Base-by-base conservation (phyloP, 2,888 invertebrate species). In the Parnassius orleans region DNA sequence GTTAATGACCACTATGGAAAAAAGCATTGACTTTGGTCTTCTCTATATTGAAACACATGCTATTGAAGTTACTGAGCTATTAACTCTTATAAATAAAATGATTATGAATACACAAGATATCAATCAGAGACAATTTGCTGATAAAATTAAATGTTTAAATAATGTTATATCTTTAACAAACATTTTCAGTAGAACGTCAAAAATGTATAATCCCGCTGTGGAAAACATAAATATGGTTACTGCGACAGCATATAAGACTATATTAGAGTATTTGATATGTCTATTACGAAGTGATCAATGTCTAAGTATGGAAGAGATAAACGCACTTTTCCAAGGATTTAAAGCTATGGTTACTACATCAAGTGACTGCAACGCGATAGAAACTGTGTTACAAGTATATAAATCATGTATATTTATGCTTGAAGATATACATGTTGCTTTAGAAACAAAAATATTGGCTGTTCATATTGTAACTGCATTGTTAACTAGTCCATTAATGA, bases 61-160 rank as follows among this genome's bases (percentile, higher is more conserved):
- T 46, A 72, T 78, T 56, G 73, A 80, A 64, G 60, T 75, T 10
- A 62, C 68, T 43, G 51, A 70, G 47, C 77, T 83, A 52, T 61
- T 76, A 57, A 72, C 77, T 51, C 66, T 78, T 5, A 59, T 89
- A 10, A 66, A 72, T 65, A 68, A 75, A 55, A 84, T 80, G 66
- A 63, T 85, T 0, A 61, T 66, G 14, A 77, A 74, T 59, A 65
- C 88, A 48, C 66, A 77, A 66, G 71, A 81, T 65, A 69, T 82
- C 54, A 66, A 77, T 44, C 75, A 68, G 10, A 81, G 86, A 60
- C 83, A 84, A 66, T 87, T 88, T 74, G 78, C 81, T 53, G 73
- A 84, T 67, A 86, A 83, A 69, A 68, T 66, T 48, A 78, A 80
- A 56, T 81, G 77, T 65, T 67, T 85, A 0, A 69, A 77, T 62